Evolutionary conservation across 2,797 vertebrate species (phyloP), one percentile per base, ranked within the genome.

Genomic region (Toxotes lorentzi): DNA sequence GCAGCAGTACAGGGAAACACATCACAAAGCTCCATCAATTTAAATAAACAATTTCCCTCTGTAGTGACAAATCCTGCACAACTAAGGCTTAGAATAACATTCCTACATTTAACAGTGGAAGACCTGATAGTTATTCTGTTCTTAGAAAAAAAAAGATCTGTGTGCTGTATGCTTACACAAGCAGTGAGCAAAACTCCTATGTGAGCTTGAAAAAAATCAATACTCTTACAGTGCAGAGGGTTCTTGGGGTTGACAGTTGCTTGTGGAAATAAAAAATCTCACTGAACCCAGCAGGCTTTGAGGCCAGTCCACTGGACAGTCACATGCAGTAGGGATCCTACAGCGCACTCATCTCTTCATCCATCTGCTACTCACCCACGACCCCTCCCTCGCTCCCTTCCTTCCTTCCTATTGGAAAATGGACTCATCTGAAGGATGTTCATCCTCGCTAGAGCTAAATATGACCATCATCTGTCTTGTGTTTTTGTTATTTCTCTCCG

Each of bases 331-430:
- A 6, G 13, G 63, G 34, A 60, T 67, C 69, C 61, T 27, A 76
- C 70, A 38, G 74, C 51, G 61, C 40, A 8, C 58, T 73, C 62
- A 59, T 70, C 45, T 71, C 66, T 51, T 40, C 69, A 73, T 81
- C 88, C 88, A 84, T 89, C 81, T 88, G 70, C 76, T 76, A 23
- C 11, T 35, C 65, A 27, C 53, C 58, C 45, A 35, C 6, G 0
- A 48, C 63, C 35, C 23, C 45, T 65, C 34, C 47, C 56, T 21
- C 8, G 8, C 54, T 27, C 5, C 59, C 27, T 38, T 10, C 21
- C 48, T 68, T 50, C 60, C 35, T 32, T 78, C 80, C 64, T 51
- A 14, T 27, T 19, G 64, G 58, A 45, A 7, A 77, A 69, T 53
- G 67, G 66, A 47, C 68, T 58, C 48, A 47, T 79, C 56, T 53